These are phyloP conservation scores for Apistogramma diplotaenia DNA, from an alignment of 2,113 vertebrate species.

Conservation along the genomic window DNA sequence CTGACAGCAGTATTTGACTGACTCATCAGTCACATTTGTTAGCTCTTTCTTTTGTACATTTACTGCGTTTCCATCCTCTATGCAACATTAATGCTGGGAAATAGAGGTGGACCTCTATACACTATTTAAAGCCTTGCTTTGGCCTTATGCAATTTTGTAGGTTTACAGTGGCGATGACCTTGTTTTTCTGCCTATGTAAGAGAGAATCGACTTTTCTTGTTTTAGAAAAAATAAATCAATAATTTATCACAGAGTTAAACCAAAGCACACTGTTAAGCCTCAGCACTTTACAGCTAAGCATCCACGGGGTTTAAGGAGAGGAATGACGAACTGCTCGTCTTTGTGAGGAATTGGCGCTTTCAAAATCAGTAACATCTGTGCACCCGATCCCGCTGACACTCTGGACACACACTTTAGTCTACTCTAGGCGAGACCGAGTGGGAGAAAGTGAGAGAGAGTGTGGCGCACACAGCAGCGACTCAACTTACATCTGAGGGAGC, in stretches of 20 bases:
- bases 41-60: not conserved
- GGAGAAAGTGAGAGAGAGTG: not conserved
- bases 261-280: not conserved
- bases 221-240: conserved; percentile 64
- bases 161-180: not conserved
- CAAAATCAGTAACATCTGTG: not conserved
- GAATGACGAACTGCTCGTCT: not conserved
- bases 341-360: conserved; percentile 1
- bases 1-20: not conserved
- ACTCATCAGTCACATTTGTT: not conserved
- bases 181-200: not conserved
- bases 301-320: not conserved
- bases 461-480: conserved; percentile 1
- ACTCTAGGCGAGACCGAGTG: not conserved
- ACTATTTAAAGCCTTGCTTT: not conserved
- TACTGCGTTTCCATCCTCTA: not conserved
- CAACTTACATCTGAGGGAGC: conserved; percentile 22
- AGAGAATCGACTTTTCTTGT: conserved; percentile 23
- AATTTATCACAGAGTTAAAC: conserved; percentile 37
- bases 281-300: not conserved
- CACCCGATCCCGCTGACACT: not conserved
- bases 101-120: not conserved
- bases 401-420: not conserved
- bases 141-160: not conserved
- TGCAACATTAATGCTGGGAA: not conserved